Conservation (phyloP, 2,888 invertebrate species). For the Arenicola marina region DNA sequence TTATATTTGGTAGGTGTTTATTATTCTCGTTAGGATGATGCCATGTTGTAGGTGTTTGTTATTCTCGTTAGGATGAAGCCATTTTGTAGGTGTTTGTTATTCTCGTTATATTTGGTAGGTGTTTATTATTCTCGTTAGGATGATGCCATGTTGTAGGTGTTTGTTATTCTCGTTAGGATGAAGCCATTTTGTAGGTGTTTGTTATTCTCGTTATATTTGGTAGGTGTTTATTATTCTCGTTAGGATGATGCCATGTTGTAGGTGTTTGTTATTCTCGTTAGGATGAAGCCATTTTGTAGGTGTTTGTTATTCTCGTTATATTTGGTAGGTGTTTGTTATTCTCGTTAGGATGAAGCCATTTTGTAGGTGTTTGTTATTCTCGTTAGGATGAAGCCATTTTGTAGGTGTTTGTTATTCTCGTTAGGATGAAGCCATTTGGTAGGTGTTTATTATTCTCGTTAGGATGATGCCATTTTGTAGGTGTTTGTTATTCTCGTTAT, state of each 20-base stretch:
- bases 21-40: neutral
- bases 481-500: conserved; percentile 28
- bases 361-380: conserved; percentile 55
- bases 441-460: conserved; percentile 36
- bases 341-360: conserved; percentile 69
- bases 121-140: neutral
- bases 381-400: conserved; percentile 69
- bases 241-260: neutral
- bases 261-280: neutral
- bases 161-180: neutral
- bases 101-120: neutral
- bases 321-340: conserved; percentile 62
- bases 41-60: neutral
- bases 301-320: conserved; percentile 39
- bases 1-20: neutral
- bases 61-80: neutral
- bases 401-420: conserved; percentile 53
- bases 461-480: conserved; percentile 71
- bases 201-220: too few species aligned
- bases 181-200: too few species aligned
- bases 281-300: conserved; percentile 62
- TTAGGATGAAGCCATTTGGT: conserved; percentile 71
- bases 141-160: neutral
- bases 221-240: neutral
- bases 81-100: too few species aligned